phyloP scores from a whole-genome alignment of 2,113 vertebrate species.

The Meles meles region DNA sequence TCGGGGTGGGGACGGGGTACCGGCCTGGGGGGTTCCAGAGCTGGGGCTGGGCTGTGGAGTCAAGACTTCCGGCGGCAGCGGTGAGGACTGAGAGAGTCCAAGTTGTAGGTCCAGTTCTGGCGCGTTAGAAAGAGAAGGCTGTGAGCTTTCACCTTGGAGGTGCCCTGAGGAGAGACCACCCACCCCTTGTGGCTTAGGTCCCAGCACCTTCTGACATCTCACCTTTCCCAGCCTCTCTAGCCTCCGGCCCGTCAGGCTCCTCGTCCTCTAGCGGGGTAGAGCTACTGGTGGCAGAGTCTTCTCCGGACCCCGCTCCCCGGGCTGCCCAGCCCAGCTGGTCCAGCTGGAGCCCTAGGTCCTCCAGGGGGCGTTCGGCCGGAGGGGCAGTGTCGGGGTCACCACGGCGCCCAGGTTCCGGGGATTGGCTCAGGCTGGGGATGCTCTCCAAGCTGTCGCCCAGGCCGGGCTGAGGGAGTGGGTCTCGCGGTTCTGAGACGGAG shows the following conservation, averaged over 20 bases:
- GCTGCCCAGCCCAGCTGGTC: conserved; percentile 61
- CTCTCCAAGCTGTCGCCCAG: conserved; percentile 75
- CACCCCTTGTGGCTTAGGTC: not conserved
- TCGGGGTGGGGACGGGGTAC: conserved; percentile 12
- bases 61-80: not conserved
- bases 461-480: conserved; percentile 69
- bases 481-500: conserved; percentile 64
- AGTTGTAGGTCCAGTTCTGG: conserved; percentile 44
- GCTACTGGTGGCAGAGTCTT: conserved; percentile 68
- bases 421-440: conserved; percentile 77
- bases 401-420: conserved; percentile 65
- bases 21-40: not conserved
- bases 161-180: not conserved
- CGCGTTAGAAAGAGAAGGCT: not conserved
- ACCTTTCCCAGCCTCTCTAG: conserved; percentile 44
- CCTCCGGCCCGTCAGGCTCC: conserved; percentile 2
- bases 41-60: not conserved
- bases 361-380: not conserved
- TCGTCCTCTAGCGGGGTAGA: conserved; percentile 68
- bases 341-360: conserved; percentile 53
- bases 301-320: not conserved
- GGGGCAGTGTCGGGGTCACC: not conserved
- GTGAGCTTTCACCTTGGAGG: not conserved
- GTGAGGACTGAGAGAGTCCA: not conserved
- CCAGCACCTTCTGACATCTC: not conserved